Evolutionary conservation across 2,888 invertebrate species (phyloP).

Genomic region (Geophilus truncorum): DNA sequence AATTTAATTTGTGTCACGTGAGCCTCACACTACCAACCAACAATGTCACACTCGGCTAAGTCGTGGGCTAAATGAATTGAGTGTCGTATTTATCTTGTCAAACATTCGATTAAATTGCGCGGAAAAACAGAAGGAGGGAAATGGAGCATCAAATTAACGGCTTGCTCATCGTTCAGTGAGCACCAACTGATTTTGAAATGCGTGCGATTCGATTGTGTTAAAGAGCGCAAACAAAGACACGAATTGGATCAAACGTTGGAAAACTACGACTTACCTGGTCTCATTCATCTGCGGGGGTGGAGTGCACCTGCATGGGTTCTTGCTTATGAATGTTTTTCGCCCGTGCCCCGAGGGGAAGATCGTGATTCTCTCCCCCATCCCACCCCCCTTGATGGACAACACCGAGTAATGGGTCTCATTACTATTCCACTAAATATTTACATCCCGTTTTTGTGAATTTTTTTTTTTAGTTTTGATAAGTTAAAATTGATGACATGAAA

Average conservation of each 20-base stretch:
- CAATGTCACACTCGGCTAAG: constrained; percentile 2
- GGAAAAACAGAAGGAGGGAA: not conserved
- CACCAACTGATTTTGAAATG: not conserved
- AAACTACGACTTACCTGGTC: not conserved
- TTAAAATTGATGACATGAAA: too few species aligned
- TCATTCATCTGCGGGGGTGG: not conserved
- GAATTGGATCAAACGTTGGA: not conserved
- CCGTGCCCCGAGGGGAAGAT: not conserved
- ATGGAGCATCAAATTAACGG: constrained; percentile 1
- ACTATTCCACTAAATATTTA: not conserved
- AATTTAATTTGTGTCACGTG: constrained; percentile 22
- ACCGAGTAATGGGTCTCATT: not conserved
- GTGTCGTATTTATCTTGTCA: not conserved
- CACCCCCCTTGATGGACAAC: not conserved
- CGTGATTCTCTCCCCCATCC: not conserved
- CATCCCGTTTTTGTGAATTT: too few species aligned
- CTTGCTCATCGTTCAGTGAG: not conserved
- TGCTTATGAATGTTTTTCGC: not conserved
- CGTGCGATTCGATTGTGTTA: not conserved
- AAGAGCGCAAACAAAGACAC: too few species aligned
- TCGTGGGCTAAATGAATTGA: constrained; percentile 8
- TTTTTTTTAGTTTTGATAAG: too few species aligned
- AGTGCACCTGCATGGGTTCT: not conserved
- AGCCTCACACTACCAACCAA: constrained; percentile 27
- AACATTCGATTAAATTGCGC: constrained; percentile 5